Percentiles rank a stretch among this genome's conserved stretches.
phyloP scores from a whole-genome alignment of 2,113 vertebrate species.

The Gila orcuttii region DNA sequence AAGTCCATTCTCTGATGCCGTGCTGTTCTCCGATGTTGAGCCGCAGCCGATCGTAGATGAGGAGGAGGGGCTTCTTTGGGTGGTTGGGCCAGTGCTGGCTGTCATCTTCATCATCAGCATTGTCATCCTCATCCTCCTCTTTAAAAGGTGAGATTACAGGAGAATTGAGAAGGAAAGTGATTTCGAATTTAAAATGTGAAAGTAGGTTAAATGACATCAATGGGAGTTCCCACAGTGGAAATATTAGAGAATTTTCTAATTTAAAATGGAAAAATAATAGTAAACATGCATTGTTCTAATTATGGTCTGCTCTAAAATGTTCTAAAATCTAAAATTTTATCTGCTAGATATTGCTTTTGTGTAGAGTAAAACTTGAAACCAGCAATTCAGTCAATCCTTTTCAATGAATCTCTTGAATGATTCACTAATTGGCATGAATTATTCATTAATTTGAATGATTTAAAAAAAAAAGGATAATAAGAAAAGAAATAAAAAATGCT shows the following conservation, averaged over 20 bases:
- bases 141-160: slow-evolving; percentile 87
- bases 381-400: not conserved
- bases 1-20: slow-evolving; percentile 94
- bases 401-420: not conserved
- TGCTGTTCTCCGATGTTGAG: slow-evolving; percentile 93
- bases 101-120: slow-evolving; percentile 99
- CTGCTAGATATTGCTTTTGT: not conserved
- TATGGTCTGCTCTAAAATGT: not conserved
- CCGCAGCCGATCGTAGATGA: slow-evolving; percentile 96
- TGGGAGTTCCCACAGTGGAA: too few relatives aligned
- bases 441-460: too few relatives aligned
- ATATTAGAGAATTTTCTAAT: not conserved
- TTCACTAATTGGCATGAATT: not conserved
- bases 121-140: slow-evolving; percentile 98
- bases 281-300: not conserved
- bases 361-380: not conserved
- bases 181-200: not conserved
- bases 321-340: not conserved
- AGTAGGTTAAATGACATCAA: not conserved
- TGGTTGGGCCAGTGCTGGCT: slow-evolving; percentile 95
- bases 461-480: too few relatives aligned
- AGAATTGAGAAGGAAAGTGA: not conserved
- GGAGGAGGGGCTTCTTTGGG: slow-evolving; percentile 97
- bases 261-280: not conserved
- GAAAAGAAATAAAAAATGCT: not conserved